These are phyloP conservation scores for Empis livida DNA, from an alignment of 2,888 invertebrate species.

Conservation along the genomic window DNA sequence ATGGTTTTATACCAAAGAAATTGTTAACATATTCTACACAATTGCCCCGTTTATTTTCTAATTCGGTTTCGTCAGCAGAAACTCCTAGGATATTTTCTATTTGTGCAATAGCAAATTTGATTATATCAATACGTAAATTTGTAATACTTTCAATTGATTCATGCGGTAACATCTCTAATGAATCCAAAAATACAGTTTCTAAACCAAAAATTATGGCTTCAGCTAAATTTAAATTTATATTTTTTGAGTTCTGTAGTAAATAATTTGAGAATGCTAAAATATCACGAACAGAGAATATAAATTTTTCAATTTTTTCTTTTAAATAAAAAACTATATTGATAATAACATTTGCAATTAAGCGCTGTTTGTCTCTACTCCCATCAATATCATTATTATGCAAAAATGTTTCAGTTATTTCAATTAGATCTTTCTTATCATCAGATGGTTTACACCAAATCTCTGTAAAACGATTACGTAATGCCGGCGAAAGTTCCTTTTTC, in stretches of 20 bases:
- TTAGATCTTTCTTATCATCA: constrained; percentile 56
- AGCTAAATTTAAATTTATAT: constrained; percentile 20
- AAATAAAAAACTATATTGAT: constrained; percentile 74
- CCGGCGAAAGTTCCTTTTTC: constrained; percentile 97
- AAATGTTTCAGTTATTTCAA: constrained; percentile 70
- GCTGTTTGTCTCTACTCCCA: constrained; percentile 23
- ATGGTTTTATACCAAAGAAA: constrained; percentile 64
- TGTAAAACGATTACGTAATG: constrained; percentile 91
- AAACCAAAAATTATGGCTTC: constrained; percentile 83
- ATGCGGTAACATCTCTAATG: constrained; percentile 67
- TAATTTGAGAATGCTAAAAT: constrained; percentile 86
- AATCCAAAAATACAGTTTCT: constrained; percentile 80
- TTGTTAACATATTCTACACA: constrained; percentile 14
- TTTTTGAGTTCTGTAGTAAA: constrained; percentile 40
- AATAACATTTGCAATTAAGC: constrained; percentile 53
- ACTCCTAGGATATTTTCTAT: constrained; percentile 36
- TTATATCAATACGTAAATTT: constrained; percentile 40
- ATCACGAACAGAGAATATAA: constrained; percentile 81
- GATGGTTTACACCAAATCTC: constrained; percentile 95
- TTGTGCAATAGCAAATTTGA: constrained; percentile 43
- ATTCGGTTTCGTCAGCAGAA: constrained; percentile 26
- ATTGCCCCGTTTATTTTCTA: constrained; percentile 32
- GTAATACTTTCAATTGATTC: constrained; percentile 45
- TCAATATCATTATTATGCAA: constrained; percentile 43
- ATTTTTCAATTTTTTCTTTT: constrained; percentile 58